These are phyloP conservation scores for Triplophysa dalaica DNA, from an alignment of 2,113 vertebrate species.

Conservation along the genomic window DNA sequence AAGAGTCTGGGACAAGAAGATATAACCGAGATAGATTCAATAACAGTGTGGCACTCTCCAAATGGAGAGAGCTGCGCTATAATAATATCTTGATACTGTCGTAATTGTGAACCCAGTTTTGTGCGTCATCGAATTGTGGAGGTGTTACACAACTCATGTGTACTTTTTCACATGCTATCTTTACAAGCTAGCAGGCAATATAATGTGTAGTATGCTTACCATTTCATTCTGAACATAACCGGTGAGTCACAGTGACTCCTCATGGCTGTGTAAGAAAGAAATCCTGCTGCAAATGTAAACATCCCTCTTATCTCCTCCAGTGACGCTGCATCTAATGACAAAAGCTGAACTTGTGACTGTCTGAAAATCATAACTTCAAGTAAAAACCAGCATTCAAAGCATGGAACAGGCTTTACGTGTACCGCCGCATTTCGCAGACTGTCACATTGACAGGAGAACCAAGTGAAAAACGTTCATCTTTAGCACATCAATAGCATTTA, in stretches of 20 bases:
- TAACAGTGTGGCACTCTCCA: too few relatives aligned
- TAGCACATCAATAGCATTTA: conserved; percentile 47
- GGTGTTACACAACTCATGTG: too few relatives aligned
- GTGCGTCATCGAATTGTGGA: too few relatives aligned
- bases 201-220: background rate
- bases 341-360: conserved; percentile 44
- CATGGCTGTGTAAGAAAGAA: background rate
- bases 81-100: too few relatives aligned
- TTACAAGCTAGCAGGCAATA: too few relatives aligned
- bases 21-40: too few relatives aligned
- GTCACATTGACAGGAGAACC: background rate
- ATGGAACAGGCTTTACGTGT: background rate
- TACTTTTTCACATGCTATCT: too few relatives aligned
- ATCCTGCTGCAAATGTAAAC: conserved; percentile 20
- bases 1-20: too few relatives aligned
- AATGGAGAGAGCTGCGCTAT: too few relatives aligned
- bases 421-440: conserved; percentile 21
- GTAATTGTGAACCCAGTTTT: too few relatives aligned
- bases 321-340: conserved; percentile 28
- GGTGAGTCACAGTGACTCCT: conserved; percentile 11
- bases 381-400: background rate
- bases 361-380: conserved; percentile 17
- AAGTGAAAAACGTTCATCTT: conserved; percentile 44
- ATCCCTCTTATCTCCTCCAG: conserved; percentile 13
- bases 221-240: background rate